These are phyloP conservation scores for Arizona elegans DNA, from an alignment of 2,113 vertebrate species.

Conservation along the genomic window DNA sequence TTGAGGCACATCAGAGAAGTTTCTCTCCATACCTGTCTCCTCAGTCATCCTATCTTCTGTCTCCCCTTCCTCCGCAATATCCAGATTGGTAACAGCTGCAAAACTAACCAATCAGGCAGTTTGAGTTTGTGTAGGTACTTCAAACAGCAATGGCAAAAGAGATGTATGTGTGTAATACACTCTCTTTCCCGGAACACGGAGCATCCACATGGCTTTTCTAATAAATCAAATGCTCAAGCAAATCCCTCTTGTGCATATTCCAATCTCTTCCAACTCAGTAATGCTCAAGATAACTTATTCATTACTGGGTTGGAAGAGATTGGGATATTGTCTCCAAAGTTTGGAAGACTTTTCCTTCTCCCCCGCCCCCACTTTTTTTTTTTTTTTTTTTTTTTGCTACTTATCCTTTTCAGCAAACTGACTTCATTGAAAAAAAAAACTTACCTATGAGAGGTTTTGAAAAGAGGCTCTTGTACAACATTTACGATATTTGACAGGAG, in stretches of 20 bases:
- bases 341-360: background rate
- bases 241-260: background rate
- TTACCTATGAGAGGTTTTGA: conserved; percentile 16
- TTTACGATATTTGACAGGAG: background rate
- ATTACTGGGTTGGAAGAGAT: background rate
- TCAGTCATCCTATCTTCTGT: background rate
- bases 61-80: background rate
- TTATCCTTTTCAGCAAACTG: conserved; percentile 21
- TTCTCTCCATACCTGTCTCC: background rate
- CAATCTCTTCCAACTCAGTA: background rate
- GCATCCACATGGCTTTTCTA: background rate
- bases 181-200: background rate
- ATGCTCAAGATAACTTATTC: background rate
- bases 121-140: background rate
- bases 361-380: too few species aligned
- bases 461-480: conserved; percentile 14
- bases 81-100: background rate
- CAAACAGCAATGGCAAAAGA: background rate
- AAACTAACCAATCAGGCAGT: background rate
- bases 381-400: conserved; percentile 3
- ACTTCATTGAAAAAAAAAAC: conserved; percentile 15
- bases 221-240: background rate
- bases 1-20: background rate
- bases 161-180: background rate
- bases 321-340: background rate